Evolutionary conservation across 2,797 vertebrate species (phyloP).

Genomic region (Sarcoramphus papa): DNA sequence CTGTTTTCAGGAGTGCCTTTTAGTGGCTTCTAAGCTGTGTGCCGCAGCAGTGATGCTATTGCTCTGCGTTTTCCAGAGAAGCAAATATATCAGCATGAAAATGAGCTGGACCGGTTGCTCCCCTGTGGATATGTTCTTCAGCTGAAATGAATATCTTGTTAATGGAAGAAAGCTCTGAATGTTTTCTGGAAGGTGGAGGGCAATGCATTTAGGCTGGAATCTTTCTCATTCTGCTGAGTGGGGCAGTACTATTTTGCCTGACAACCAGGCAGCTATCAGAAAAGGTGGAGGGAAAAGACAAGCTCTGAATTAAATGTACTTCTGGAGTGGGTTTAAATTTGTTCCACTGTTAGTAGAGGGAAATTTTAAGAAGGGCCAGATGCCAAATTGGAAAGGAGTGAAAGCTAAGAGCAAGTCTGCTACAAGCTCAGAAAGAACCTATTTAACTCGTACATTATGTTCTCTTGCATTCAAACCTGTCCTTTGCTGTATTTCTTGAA

Average conservation of each 20-base stretch:
- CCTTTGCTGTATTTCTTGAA: slow-evolving; percentile 18
- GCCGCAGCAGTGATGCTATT: background rate
- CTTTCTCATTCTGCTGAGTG: background rate
- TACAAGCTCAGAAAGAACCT: slow-evolving; percentile 24
- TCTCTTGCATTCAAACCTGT: slow-evolving; percentile 22
- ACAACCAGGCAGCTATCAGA: background rate
- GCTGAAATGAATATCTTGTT: slow-evolving; percentile 6
- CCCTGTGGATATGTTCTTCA: slow-evolving; percentile 8
- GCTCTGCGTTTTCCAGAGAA: slow-evolving; percentile 7
- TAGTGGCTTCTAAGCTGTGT: background rate
- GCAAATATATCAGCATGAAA: slow-evolving; percentile 28
- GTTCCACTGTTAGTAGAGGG: background rate
- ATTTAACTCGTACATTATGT: slow-evolving; percentile 16
- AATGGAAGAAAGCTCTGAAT: background rate
- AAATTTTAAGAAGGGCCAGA: slow-evolving; percentile 27
- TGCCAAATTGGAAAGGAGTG: slow-evolving; percentile 44
- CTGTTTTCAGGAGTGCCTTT: background rate
- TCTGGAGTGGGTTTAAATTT: slow-evolving; percentile 27
- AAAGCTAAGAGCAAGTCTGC: background rate
- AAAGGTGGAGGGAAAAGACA: background rate
- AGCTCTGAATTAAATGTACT: slow-evolving; percentile 25
- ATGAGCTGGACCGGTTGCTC: slow-evolving; percentile 18
- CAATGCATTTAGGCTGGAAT: background rate
- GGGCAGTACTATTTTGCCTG: background rate
- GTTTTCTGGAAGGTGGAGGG: background rate